phyloP scores from a whole-genome alignment of 2,888 invertebrate genomes.

The Macropis europaea region DNA sequence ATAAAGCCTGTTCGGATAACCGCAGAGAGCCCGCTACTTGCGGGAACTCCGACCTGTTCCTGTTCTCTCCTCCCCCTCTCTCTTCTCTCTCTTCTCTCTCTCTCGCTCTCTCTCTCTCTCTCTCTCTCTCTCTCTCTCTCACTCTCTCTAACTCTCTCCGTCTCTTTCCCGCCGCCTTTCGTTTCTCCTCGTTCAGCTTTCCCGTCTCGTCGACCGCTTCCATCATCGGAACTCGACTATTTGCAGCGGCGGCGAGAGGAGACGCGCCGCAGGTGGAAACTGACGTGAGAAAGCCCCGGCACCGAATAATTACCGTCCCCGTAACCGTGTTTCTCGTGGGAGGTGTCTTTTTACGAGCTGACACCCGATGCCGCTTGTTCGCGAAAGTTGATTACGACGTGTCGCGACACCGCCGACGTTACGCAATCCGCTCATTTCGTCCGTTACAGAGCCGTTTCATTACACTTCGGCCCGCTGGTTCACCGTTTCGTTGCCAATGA shows the following conservation, averaged over 20 bases:
- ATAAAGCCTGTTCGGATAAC: constrained; percentile 72
- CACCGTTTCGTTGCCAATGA: too few species aligned
- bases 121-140: background rate
- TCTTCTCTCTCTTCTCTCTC: too few species aligned
- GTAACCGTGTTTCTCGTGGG: constrained; percentile 8
- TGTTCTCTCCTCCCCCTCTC: background rate
- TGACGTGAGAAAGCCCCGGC: constrained; percentile 51
- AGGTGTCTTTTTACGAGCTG: constrained; percentile 18
- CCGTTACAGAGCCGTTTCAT: too few species aligned
- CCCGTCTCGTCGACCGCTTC: constrained; percentile 15
- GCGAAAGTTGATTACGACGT: constrained; percentile 3
- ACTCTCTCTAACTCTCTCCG: background rate
- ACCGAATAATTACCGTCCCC: constrained; percentile 42
- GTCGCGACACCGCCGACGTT: background rate
- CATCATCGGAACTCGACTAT: constrained; percentile 17
- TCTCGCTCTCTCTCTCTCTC: background rate
- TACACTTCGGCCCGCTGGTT: too few species aligned
- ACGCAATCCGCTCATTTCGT: too few species aligned
- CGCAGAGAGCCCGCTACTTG: constrained; percentile 70
- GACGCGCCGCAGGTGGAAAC: constrained; percentile 18
- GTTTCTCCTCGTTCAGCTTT: constrained; percentile 14
- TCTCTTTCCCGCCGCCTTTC: background rate
- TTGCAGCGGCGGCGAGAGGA: background rate
- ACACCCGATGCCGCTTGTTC: background rate
- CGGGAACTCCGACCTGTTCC: constrained; percentile 50